Evolutionary conservation across 35 echinoderm and acorn worm genomes (phyloP), one percentile per base, ranked within the genome.

Genomic region (Apostichopus japonicus): DNA sequence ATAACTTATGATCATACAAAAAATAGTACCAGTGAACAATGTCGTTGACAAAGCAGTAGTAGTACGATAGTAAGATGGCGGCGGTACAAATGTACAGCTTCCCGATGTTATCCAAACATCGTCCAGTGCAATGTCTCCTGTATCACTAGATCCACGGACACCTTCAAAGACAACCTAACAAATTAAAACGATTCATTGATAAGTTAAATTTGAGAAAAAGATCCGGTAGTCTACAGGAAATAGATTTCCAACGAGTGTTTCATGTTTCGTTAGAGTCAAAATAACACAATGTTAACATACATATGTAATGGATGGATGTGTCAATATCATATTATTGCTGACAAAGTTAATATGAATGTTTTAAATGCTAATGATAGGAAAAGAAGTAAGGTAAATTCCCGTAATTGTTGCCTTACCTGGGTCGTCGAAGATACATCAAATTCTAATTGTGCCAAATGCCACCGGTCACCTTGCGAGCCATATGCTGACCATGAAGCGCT

Each of bases 381-480:
- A 67, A 67, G 5, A 67, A 67, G 63, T 9, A 67, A 2, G 10
- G 17, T 67, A 67, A 4, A 67, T 67, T 67, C 10, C 63, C 10
- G 63, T 67, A 17, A 14, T 9, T 65, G 62, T 72, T 53, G 4
- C 19, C 23, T 75, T 87, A 92, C 53, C 90, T 94, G 52, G n/a
- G 23, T 92, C 78, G 54, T 80, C 24, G 23, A 19, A 15, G 15
- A 54, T 65, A 62, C 71, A 0, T 57, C 53, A 33, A 95, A 58
- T 6, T 86, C 53, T 0, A 93, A 80, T 23, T 61, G 88, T 9
- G 56, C 92, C 55, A 78, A 22, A 10, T 83, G 24, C 96, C 96
- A 98, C 44, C 93, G 91, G 23, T 98, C 81, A 4, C 96, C 96
- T 21, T 95, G 92, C 27, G 92, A 57, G 22, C 91, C 88, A 8